Percentiles rank a stretch among this genome's conserved stretches.
Conservation (phyloP, 2,113 vertebrate species). For the Colius striatus region DNA sequence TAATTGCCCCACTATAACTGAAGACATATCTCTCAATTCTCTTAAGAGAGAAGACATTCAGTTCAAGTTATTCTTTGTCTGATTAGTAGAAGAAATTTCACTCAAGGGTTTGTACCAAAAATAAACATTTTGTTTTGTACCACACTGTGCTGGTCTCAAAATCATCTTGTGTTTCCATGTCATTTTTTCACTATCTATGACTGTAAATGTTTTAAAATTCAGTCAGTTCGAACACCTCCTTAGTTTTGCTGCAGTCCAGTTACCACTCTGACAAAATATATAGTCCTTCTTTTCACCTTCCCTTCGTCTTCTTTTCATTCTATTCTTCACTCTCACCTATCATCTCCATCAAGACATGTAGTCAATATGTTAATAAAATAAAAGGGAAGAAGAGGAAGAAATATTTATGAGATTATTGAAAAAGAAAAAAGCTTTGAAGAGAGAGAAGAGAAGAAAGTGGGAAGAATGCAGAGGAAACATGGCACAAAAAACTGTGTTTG, state of each 20-base stretch:
- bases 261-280: background rate
- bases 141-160: background rate
- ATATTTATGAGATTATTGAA: background rate
- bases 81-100: background rate
- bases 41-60: background rate
- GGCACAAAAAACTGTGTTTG: background rate
- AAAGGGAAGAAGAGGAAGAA: background rate
- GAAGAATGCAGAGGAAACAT: background rate
- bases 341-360: background rate
- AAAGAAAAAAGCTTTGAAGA: background rate
- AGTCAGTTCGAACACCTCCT: background rate
- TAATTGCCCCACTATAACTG: background rate
- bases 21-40: background rate
- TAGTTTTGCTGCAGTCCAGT: background rate
- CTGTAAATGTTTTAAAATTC: background rate
- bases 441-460: background rate
- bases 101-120: background rate
- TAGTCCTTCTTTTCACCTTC: background rate
- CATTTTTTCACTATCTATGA: background rate
- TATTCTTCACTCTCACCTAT: background rate
- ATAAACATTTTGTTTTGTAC: background rate
- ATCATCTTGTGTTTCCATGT: background rate
- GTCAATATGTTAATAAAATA: background rate
- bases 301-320: background rate
- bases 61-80: background rate